Evolutionary conservation across 1,140 invertebrate genomes (phyloP), one percentile per base, ranked within the genome.

Genomic region (Euura lappo): DNA sequence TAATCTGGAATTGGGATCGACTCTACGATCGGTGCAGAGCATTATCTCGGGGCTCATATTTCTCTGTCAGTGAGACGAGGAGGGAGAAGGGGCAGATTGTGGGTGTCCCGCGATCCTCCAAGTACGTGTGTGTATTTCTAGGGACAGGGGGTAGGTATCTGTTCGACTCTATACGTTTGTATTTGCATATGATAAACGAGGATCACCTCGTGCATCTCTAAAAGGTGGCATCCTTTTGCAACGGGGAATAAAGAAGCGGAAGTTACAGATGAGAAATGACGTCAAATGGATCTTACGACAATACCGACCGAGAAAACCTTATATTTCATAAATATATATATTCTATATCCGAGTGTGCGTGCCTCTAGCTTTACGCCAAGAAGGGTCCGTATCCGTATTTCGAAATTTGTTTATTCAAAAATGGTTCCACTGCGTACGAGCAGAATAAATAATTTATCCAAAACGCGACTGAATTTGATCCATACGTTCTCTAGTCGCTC

Each of bases 191-290:
- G 72, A 74, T 74, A 74, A 74, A 74, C 69, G 72, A 74, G 72
- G 44, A 11, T 69, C 69, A 69, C 69, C 44, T 70, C 72, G 43
- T 71, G 72, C 44, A 74, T 74, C 70, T 64, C 67, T 65, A 69
- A 73, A 64, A 70, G 67, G 44, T 60, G 28, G 66, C 66, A 28
- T 68, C 66, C 66, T 44, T 60, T 60, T 60, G 51, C 51, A 60
- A n/a, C 51, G 51, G 45, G 47, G 68, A 60, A 45, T 65, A 44
- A 74, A 66, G 70, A 28, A 44, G 43, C 65, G 43, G 71, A 72
- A 67, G 67, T 67, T 70, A 45, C 68, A 43, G 44, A 10, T 74
- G 73, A 74, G 71, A 74, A 74, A 74, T 74, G 73, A 74, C 73
- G 73, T 70, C 65, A 65, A 74, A 71, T 66, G 69, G 70, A 13